Evolutionary conservation across 2,797 vertebrate species (phyloP).

Genomic region (Carcharodon carcharias): DNA sequence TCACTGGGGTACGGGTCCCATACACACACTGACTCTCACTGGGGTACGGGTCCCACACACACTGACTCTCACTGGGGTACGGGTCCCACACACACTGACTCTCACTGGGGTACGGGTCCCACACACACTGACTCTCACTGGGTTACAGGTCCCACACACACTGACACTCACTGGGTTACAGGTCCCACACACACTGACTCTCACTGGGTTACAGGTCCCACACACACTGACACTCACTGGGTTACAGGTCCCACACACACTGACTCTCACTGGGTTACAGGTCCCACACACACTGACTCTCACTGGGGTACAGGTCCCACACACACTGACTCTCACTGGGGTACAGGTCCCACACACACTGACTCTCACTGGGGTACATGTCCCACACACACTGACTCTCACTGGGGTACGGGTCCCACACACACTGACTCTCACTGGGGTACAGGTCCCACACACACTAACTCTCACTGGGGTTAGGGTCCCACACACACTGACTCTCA

Average conservation of each 20-base stretch:
- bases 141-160: not conserved
- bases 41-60: not conserved
- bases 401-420: not conserved
- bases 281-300: not conserved
- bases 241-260: no score
- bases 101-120: no score
- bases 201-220: not conserved
- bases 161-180: not conserved
- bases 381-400: not conserved
- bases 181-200: not conserved
- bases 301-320: no score
- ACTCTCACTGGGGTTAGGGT: not conserved
- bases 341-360: not conserved
- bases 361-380: not conserved
- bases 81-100: not conserved
- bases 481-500: not conserved
- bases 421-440: not conserved
- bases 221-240: not conserved
- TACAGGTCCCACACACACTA: not conserved
- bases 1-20: no score
- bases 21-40: not conserved
- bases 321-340: not conserved
- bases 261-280: not conserved
- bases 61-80: not conserved
- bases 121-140: not conserved